Conservation (phyloP, 53 echinoderm and acorn worm species). For the Antedon mediterranea region DNA sequence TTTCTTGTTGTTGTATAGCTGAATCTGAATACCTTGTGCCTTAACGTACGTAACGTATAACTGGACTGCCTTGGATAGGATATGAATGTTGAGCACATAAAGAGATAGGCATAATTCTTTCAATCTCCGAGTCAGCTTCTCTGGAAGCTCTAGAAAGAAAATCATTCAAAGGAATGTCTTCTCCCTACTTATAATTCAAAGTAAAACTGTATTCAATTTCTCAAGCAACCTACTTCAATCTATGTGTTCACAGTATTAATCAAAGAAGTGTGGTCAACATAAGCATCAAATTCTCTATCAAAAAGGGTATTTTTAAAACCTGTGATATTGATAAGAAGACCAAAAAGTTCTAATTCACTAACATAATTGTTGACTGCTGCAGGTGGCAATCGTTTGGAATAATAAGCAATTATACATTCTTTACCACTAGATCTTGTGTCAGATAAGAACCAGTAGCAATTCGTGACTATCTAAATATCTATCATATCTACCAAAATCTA, state of each 20-base stretch:
- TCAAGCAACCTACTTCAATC: conserved; percentile 8
- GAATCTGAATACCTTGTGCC: no score
- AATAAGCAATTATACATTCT: conserved; percentile 18
- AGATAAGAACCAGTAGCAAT: no score
- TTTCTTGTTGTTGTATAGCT: no score
- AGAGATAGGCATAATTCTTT: not conserved
- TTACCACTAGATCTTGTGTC: conserved; percentile 7
- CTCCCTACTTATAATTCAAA: conserved; percentile 30
- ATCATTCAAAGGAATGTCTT: conserved; percentile 30
- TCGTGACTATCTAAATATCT: no score
- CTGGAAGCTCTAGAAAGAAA: conserved; percentile 17
- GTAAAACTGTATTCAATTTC: conserved; percentile 28
- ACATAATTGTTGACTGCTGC: conserved; percentile 18
- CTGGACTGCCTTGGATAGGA: no score
- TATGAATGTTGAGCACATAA: not conserved
- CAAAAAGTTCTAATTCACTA: conserved; percentile 21
- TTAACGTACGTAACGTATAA: no score
- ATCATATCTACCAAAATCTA: no score
- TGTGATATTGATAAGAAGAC: conserved; percentile 10
- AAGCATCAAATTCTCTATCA: conserved; percentile 14
- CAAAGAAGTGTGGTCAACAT: conserved; percentile 2
- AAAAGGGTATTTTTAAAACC: conserved; percentile 17
- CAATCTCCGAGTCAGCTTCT: not conserved
- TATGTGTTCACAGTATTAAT: conserved; percentile 13
- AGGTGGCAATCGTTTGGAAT: conserved; percentile 21